Percentiles rank a stretch among this genome's conserved stretches.
Conservation (phyloP, 64 coral and sea anemone species). For the Dendronephthya gigantea region DNA sequence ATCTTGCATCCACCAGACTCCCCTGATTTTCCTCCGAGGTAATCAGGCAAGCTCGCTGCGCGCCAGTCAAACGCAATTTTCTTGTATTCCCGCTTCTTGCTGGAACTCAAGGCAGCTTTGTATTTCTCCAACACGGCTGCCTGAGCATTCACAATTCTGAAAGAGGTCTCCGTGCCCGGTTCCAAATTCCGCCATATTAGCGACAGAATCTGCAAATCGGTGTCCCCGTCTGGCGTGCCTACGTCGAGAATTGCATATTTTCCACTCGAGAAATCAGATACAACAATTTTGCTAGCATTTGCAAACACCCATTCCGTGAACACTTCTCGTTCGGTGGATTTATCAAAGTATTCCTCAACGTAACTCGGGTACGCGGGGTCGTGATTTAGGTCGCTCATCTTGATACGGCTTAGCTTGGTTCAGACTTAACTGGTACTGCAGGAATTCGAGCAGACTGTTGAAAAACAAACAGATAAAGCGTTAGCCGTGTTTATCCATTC, state of each 20-base stretch:
- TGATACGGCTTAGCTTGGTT: not conserved
- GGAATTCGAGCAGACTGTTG: not conserved
- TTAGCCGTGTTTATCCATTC: not conserved
- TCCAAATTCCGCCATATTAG: conserved; percentile 15
- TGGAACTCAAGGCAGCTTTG: not conserved
- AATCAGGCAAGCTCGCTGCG: not conserved
- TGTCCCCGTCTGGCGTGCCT: not conserved
- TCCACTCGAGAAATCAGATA: not conserved
- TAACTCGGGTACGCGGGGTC: not conserved
- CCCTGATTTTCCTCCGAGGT: not conserved
- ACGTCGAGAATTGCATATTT: conserved; percentile 5
- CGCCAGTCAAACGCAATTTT: conserved; percentile 11
- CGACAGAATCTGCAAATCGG: not conserved
- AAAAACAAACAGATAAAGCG: not conserved
- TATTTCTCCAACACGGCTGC: not conserved
- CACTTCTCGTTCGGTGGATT: conserved; percentile 9
- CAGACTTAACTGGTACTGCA: not conserved
- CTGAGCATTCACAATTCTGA: not conserved
- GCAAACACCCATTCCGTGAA: not conserved
- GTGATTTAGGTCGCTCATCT: not conserved
- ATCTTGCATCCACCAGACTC: not conserved
- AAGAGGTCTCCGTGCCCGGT: not conserved
- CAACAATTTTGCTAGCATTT: not conserved
- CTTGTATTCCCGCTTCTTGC: conserved; percentile 1
- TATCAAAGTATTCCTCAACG: conserved; percentile 10